These are phyloP conservation scores for Dascillus cervinus DNA, from an alignment of 2,888 invertebrate genomes.

Conservation along the genomic window DNA sequence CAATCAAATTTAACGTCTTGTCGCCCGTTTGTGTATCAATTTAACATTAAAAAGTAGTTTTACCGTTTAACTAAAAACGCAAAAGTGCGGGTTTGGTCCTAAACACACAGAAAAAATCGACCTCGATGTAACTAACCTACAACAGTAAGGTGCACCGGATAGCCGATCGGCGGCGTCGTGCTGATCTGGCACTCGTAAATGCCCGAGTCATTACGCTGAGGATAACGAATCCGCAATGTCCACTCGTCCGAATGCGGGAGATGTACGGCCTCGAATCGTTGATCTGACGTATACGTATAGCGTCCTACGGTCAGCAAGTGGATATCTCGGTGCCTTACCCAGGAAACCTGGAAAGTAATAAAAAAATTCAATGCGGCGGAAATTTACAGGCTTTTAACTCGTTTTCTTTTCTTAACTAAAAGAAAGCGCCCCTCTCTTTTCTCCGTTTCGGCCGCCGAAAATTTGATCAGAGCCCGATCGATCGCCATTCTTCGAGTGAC, in stretches of 20 bases:
- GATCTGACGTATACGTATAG: slow-evolving; percentile 74
- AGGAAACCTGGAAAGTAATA: slow-evolving; percentile 59
- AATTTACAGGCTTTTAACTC: background rate
- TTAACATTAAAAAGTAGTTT: too few species aligned
- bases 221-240: slow-evolving; percentile 70
- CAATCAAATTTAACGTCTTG: too few species aligned
- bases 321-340: slow-evolving; percentile 69
- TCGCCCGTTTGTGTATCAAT: too few species aligned
- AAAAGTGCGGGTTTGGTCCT: too few species aligned
- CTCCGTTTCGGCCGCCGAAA: too few species aligned
- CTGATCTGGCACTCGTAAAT: slow-evolving; percentile 89
- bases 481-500: too few species aligned
- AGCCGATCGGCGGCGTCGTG: slow-evolving; percentile 81
- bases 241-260: slow-evolving; percentile 82
- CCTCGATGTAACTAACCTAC: slow-evolving; percentile 85
- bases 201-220: slow-evolving; percentile 66
- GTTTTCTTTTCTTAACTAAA: background rate
- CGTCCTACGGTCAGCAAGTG: slow-evolving; percentile 67
- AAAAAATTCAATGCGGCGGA: slow-evolving; percentile 4
- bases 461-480: too few species aligned
- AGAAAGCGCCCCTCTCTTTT: too few species aligned
- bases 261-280: slow-evolving; percentile 80
- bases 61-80: too few species aligned
- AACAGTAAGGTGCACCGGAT: slow-evolving; percentile 71
- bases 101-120: too few species aligned